Percentiles rank a stretch among this genome's conserved stretches.
phyloP scores from a whole-genome alignment of 2,888 invertebrate genomes.

The Dorcus parallelipipedus region DNA sequence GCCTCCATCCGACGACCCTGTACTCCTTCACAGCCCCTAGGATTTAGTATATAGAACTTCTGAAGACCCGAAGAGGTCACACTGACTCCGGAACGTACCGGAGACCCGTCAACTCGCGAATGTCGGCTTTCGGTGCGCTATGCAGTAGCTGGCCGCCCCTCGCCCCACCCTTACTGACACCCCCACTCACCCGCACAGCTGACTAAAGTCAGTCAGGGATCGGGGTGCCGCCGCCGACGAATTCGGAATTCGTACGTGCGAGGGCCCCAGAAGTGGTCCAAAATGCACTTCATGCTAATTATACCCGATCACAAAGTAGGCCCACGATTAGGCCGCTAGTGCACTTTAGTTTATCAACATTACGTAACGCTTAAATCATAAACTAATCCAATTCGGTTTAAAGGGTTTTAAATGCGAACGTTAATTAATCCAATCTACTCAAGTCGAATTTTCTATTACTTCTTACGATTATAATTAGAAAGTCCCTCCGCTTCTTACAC shows the following conservation, averaged over 20 bases:
- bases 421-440: no score
- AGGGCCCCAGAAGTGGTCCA: conserved; percentile 10
- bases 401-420: no score
- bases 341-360: no score
- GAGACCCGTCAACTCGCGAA: conserved; percentile 45
- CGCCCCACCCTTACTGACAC: conserved; percentile 24
- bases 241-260: not conserved
- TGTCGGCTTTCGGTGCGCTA: conserved; percentile 46
- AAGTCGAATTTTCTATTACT: no score
- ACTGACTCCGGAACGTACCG: conserved; percentile 39
- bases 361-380: no score
- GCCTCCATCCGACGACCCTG: conserved; percentile 43
- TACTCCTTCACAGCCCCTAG: conserved; percentile 34
- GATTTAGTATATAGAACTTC: conserved; percentile 6
- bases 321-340: no score
- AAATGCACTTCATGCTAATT: not conserved
- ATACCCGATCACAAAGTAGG: no score
- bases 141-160: conserved; percentile 42
- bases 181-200: conserved; percentile 11
- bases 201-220: not conserved
- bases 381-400: no score
- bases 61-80: conserved; percentile 31
- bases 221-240: not conserved
- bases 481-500: no score
- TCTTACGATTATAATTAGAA: no score